These are phyloP conservation scores for Sebastes umbrosus DNA, from an alignment of 2,797 vertebrate species.

Conservation along the genomic window DNA sequence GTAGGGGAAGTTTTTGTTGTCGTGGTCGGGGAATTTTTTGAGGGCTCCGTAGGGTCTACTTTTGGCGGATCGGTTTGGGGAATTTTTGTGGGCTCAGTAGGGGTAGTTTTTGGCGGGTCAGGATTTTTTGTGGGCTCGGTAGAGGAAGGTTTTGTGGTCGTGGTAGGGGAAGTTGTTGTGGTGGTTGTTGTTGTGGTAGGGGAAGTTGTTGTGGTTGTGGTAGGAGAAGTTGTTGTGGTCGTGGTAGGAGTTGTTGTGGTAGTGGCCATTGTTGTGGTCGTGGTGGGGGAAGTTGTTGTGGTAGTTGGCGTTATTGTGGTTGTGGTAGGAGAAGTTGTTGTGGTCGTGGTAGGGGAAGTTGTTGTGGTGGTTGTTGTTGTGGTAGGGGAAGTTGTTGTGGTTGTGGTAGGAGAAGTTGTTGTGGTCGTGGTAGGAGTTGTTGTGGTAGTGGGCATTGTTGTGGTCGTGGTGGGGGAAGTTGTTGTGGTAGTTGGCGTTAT, in stretches of 20 bases:
- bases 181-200: not conserved
- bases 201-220: too few species aligned
- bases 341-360: not conserved
- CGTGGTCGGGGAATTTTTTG: too few species aligned
- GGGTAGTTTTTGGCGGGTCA: not conserved
- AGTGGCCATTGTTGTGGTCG: not conserved
- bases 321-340: not conserved
- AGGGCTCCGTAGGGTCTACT: not conserved
- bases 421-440: not conserved
- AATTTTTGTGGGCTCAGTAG: not conserved
- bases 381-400: not conserved
- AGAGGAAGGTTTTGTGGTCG: not conserved
- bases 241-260: not conserved
- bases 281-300: not conserved
- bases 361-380: too few species aligned
- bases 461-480: not conserved
- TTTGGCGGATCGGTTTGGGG: too few species aligned
- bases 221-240: fast-evolving
- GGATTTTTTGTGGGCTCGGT: too few species aligned
- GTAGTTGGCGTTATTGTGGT: not conserved
- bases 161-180: not conserved
- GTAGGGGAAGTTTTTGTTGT: not conserved
- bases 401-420: not conserved
- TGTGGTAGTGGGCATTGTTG: too few species aligned
- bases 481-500: too few species aligned